Evolutionary conservation across 2,888 invertebrate genomes (phyloP).

Genomic region (Globia sparganii): DNA sequence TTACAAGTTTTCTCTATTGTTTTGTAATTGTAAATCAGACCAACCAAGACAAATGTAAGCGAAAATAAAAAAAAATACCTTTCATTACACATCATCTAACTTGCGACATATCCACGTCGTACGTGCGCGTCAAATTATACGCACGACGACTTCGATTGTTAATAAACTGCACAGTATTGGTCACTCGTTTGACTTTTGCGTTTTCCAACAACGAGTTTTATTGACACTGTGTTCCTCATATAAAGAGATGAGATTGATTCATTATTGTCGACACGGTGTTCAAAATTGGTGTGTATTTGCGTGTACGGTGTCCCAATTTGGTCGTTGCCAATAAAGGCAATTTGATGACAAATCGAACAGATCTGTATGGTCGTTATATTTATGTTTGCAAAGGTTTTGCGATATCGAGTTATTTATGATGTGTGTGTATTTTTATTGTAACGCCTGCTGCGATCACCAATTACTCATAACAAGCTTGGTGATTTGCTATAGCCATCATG

Average conservation of each 20-base stretch:
- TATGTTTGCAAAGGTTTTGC: not conserved
- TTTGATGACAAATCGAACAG: conserved; percentile 27
- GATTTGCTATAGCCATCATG: not conserved
- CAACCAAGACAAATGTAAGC: not conserved
- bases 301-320: conserved; percentile 26
- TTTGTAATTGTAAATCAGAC: not conserved
- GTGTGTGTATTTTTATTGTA: not conserved
- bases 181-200: not conserved
- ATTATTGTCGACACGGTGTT: conserved; percentile 26
- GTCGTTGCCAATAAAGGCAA: conserved; percentile 29
- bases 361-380: conserved; percentile 11
- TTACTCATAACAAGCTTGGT: not conserved
- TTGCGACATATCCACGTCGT: not conserved
- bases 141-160: not conserved
- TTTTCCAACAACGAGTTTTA: conserved; percentile 23
- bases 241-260: not conserved
- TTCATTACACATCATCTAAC: not conserved
- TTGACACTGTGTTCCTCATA: conserved; percentile 9
- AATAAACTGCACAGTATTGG: conserved; percentile 7
- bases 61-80: not conserved
- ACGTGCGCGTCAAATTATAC: not conserved
- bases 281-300: not conserved
- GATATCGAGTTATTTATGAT: not conserved
- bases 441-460: not conserved
- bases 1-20: not conserved